Evolutionary conservation across 2,888 invertebrate genomes (phyloP), one percentile per base, ranked within the genome.

Genomic region (Augochlorella aurata): DNA sequence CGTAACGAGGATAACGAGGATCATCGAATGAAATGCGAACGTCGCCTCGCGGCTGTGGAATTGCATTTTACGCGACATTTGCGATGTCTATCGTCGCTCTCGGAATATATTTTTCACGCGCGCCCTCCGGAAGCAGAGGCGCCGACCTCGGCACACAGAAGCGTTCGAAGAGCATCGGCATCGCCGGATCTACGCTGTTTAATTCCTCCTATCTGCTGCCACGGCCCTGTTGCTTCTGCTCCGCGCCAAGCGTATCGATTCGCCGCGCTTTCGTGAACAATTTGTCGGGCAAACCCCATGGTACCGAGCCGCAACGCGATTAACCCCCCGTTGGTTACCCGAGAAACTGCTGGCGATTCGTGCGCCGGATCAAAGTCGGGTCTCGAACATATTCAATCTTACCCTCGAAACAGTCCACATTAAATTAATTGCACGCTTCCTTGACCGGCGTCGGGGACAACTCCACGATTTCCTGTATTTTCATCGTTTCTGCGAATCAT

Each of bases 1-100:
- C 83, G 83, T 82, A 88, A 89, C 89, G 85, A 85, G 83, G 83
- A 75, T 87, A 89, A 90, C 84, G 89, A 90, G 87, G 84, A 89
- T 89, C 86, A 87, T 89, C 84, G 89, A 88, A 89, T 83, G 84
- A 86, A 77, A 88, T 79, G 82, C 80, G 84, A 77, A 77, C 83
- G 85, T 82, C 85, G 84, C 81, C 78, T 7, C 38, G 75, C 81
- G 86, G 14, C 24, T 24, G 14, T 21, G 54, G 21, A 87, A 87
- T 85, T 79, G 84, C 87, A 82, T 85, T 87, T 84, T 77, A 87
- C 87, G 87, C 75, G 82, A 84, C 85, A 87, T 87, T 87, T 83
- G 65, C 81, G 54, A 63, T 63, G 78, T 78, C 75, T 24, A 21
- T 21, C 21, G 70, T 67, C 50, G 63, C 38, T 10, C 61, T 29